Evolutionary conservation across 2,888 invertebrate genomes (phyloP).

Genomic region (Heliconius erato): DNA sequence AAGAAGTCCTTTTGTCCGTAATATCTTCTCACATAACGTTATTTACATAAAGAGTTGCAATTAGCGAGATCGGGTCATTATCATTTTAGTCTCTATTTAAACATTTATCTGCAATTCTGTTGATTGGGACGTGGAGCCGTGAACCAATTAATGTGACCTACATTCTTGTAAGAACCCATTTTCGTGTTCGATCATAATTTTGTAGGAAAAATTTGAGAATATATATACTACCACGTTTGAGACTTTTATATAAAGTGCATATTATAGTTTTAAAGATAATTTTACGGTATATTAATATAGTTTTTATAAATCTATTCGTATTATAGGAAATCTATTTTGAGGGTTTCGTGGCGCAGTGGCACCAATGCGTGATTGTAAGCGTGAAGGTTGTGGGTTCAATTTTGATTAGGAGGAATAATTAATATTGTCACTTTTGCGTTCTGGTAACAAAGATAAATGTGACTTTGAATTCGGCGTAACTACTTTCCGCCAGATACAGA

Average conservation of each 20-base stretch:
- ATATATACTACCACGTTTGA: background rate
- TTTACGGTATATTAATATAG: too few species aligned
- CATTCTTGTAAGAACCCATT: slow-evolving; percentile 30
- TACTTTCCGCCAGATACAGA: too few species aligned
- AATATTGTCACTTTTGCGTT: too few species aligned
- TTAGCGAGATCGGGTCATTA: slow-evolving; percentile 49
- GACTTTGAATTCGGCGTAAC: too few species aligned
- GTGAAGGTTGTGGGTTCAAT: too few species aligned
- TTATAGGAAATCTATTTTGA: too few species aligned
- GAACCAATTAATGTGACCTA: slow-evolving; percentile 42
- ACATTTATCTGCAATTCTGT: slow-evolving; percentile 39
- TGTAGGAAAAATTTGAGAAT: background rate
- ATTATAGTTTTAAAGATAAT: too few species aligned
- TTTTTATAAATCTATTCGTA: too few species aligned
- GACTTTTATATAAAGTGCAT: background rate
- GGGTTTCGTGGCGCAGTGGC: too few species aligned
- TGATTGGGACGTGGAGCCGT: slow-evolving; percentile 40
- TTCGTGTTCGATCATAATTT: slow-evolving; percentile 18
- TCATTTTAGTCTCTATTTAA: slow-evolving; percentile 45
- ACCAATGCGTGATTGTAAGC: too few species aligned
- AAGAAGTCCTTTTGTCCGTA: slow-evolving; percentile 40
- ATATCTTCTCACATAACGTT: slow-evolving; percentile 43
- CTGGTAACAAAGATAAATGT: too few species aligned
- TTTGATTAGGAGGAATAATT: too few species aligned
- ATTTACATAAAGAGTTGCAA: slow-evolving; percentile 48